phyloP scores from a whole-genome alignment of 2,888 invertebrate genomes.

The Leuctra nigra region DNA sequence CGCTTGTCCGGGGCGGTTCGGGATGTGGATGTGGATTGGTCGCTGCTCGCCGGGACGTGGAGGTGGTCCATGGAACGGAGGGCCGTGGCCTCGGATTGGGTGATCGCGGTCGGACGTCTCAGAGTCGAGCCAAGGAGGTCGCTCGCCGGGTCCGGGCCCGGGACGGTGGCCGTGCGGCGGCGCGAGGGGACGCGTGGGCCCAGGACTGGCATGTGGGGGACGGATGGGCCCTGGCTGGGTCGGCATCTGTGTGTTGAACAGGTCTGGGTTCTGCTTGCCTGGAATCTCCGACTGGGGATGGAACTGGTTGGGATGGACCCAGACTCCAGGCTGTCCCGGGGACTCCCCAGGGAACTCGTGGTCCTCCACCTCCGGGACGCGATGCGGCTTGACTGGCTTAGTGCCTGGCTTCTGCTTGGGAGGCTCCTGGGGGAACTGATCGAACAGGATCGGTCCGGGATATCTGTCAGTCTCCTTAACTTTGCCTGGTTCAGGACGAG shows the following conservation, averaged over 20 bases:
- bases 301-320: constrained; percentile 19
- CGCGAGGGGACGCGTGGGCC: background rate
- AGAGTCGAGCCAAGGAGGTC: constrained; percentile 25
- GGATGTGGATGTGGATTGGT: constrained; percentile 13
- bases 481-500: background rate
- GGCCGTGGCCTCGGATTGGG: constrained; percentile 16
- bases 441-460: background rate
- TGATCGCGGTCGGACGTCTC: constrained; percentile 24
- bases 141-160: constrained; percentile 21
- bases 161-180: constrained; percentile 23
- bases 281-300: constrained; percentile 18
- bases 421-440: background rate
- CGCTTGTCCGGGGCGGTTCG: background rate
- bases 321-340: constrained; percentile 11
- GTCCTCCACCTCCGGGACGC: constrained; percentile 8
- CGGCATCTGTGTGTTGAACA: constrained; percentile 2
- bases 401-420: background rate
- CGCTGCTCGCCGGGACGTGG: constrained; percentile 10
- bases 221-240: background rate
- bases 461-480: background rate
- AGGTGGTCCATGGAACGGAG: constrained; percentile 15
- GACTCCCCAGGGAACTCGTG: constrained; percentile 20
- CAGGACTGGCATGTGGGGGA: background rate
- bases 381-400: background rate
- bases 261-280: constrained; percentile 4